Evolutionary conservation across 2,888 invertebrate species (phyloP), one percentile per base, ranked within the genome.

Genomic region (Liodrosophila aerea): DNA sequence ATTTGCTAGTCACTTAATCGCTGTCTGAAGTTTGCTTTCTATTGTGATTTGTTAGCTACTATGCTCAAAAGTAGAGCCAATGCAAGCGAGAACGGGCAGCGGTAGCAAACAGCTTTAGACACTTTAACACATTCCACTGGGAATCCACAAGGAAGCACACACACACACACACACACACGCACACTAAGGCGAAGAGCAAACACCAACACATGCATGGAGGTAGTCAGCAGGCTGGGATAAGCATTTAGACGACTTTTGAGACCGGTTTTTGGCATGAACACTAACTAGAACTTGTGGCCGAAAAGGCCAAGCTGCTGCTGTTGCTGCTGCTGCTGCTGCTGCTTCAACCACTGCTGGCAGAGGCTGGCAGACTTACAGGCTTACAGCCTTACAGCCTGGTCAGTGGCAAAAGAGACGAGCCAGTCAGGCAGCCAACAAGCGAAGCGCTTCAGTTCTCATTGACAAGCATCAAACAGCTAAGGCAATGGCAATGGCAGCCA

Each of bases 51-150:
- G 41, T 54, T 36, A 44, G 65, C 40, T 53, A 47, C 51, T n/a
- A 39, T 33, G 47, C 39, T 29, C 16, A 12, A 50, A 47, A 31
- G 67, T 47, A 44, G 47, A 41, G 30, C 7, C 45, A 12, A 43
- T 34, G 58, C 16, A 36, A 47, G 58, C 43, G 56, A 53, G 33
- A 56, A 31, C 52, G 45, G 62, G 64, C 51, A 57, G 58, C 63
- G 58, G 64, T 53, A 74, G 65, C 73, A 73, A 75, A 59, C 76
- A 82, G 76, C 69, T 82, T 82, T 82, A 73, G 78, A 78, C 78
- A 82, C 78, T 78, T 80, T 78, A 75, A 64, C 76, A 70, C 78
- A 82, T 78, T 82, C 78, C 78, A 68, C 68, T 75, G 78, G 78
- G 83, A 76, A 65, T 75, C 45, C 60, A 52, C 47, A 51, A 58